Evolutionary conservation across 2,888 invertebrate species (phyloP).

Genomic region (Caenorhabditis doughertyi): DNA sequence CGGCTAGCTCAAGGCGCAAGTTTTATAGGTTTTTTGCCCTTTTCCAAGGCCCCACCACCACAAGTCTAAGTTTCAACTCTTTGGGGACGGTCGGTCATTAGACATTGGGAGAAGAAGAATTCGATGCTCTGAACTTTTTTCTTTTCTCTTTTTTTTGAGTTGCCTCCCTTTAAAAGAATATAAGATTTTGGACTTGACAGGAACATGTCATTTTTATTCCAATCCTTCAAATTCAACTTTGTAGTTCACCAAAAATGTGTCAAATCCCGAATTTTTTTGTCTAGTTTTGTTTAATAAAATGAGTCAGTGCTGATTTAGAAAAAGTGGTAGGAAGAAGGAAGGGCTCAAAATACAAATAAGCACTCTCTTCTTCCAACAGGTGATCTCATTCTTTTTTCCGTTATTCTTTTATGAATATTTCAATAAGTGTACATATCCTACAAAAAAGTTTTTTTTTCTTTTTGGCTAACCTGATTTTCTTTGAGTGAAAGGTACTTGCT

Average conservation of each 20-base stretch:
- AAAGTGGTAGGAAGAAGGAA: background rate
- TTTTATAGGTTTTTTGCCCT: slow-evolving; percentile 62
- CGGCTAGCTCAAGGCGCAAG: slow-evolving; percentile 44
- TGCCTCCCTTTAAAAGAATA: slow-evolving; percentile 1
- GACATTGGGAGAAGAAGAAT: slow-evolving; percentile 20
- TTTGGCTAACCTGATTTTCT: slow-evolving; percentile 20
- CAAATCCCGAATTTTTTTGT: slow-evolving; percentile 26
- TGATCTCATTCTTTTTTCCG: slow-evolving; percentile 22
- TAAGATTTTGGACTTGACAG: slow-evolving; percentile 53
- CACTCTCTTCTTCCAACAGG: slow-evolving; percentile 12
- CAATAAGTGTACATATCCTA: slow-evolving; percentile 33
- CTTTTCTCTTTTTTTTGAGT: slow-evolving; percentile 5
- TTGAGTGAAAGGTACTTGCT: background rate
- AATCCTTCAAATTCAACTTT: background rate
- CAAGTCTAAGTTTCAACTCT: slow-evolving; percentile 40
- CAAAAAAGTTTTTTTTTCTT: slow-evolving; percentile 11
- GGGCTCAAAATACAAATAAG: slow-evolving; percentile 5
- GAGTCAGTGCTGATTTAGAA: slow-evolving; percentile 9
- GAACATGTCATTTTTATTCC: slow-evolving; percentile 38
- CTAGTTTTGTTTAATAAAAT: slow-evolving; percentile 4
- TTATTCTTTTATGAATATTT: slow-evolving; percentile 43
- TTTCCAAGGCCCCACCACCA: slow-evolving; percentile 9
- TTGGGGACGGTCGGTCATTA: slow-evolving; percentile 62
- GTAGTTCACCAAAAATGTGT: slow-evolving; percentile 21
- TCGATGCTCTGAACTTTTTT: slow-evolving; percentile 40